Evolutionary conservation across 2,888 invertebrate genomes (phyloP).

Genomic region (Trichogramma evanescens): DNA sequence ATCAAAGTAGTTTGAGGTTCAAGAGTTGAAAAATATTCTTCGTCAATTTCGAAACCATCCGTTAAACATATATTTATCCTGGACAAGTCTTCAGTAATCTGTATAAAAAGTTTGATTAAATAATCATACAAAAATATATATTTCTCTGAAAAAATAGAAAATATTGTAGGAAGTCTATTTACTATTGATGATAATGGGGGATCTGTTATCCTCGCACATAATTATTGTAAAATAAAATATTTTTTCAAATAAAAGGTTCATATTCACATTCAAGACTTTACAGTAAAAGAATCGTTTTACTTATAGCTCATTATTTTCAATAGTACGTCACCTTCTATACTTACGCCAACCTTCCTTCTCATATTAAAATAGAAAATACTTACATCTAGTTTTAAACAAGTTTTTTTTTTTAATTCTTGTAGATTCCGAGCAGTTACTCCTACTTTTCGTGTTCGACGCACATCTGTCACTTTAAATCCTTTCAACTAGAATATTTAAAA

Average conservation of each 20-base stretch:
- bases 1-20: constrained; percentile 71
- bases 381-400: constrained; percentile 60
- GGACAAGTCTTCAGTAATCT: constrained; percentile 28
- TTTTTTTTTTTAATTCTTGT: constrained; percentile 61
- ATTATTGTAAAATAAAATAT: no score
- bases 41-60: constrained; percentile 51
- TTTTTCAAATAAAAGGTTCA: no score
- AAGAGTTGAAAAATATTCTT: constrained; percentile 69
- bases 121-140: neutral
- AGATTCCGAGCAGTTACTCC: constrained; percentile 65
- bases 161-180: no score
- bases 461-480: constrained; percentile 69
- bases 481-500: constrained; percentile 47
- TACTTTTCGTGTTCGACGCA: constrained; percentile 60
- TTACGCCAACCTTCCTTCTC: no score
- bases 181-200: no score
- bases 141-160: no score
- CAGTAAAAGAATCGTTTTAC: no score
- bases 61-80: constrained; percentile 36
- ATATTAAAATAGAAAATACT: constrained; percentile 27
- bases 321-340: no score
- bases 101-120: constrained; percentile 4
- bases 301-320: no score
- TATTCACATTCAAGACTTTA: no score
- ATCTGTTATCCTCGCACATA: no score